These are phyloP conservation scores for Tachypleus tridentatus DNA, from an alignment of 1,140 invertebrate genomes.

Conservation along the genomic window DNA sequence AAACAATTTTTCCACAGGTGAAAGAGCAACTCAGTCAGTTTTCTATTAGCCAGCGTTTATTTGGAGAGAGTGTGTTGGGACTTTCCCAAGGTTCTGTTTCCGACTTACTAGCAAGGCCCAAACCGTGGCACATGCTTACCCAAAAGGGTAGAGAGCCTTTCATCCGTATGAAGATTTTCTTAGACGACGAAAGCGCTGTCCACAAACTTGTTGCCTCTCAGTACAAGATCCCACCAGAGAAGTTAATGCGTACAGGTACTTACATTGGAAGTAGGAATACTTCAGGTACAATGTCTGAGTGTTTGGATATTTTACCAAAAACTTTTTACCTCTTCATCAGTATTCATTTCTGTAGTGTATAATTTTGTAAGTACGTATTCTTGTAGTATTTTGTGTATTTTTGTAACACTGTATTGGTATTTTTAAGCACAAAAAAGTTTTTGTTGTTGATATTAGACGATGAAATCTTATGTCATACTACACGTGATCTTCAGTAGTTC, in stretches of 20 bases:
- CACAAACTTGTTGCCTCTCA: slow-evolving; percentile 92
- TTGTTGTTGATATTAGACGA: too few species aligned
- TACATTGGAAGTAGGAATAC: too few species aligned
- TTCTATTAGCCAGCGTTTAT: slow-evolving; percentile 94
- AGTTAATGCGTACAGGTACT: slow-evolving; percentile 76
- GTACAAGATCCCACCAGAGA: slow-evolving; percentile 94
- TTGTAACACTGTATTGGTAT: too few species aligned
- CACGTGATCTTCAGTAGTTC: too few species aligned
- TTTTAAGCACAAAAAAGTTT: too few species aligned
- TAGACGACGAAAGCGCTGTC: slow-evolving; percentile 93
- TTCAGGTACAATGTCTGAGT: too few species aligned
- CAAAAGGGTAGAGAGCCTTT: slow-evolving; percentile 94
- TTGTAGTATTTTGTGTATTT: too few species aligned
- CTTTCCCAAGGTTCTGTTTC: slow-evolving; percentile 92
- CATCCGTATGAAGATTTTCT: slow-evolving; percentile 96
- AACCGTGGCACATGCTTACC: slow-evolving; percentile 95
- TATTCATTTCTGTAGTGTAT: too few species aligned
- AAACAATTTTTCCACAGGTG: slow-evolving; percentile 41
- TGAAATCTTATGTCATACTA: too few species aligned
- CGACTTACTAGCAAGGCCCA: slow-evolving; percentile 83
- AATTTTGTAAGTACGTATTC: too few species aligned
- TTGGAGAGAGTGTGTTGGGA: slow-evolving; percentile 93
- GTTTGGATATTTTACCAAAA: too few species aligned
- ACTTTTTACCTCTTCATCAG: too few species aligned
- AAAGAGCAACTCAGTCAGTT: slow-evolving; percentile 97